Evolutionary conservation across 2,113 vertebrate genomes (phyloP), one percentile per base, ranked within the genome.

Genomic region (Scomber colias): DNA sequence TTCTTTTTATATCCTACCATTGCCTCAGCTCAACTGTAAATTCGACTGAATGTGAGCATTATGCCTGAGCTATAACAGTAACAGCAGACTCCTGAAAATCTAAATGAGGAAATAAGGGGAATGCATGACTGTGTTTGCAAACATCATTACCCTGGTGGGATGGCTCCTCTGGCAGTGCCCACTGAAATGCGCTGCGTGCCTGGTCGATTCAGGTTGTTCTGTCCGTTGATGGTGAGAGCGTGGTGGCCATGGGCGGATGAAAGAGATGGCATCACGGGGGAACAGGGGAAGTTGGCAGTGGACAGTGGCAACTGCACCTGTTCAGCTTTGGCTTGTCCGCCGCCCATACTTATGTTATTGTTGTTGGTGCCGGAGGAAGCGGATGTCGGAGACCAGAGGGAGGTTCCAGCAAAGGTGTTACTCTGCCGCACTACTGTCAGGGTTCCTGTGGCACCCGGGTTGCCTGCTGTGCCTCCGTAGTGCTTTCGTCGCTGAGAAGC

Each of bases 151-250:
- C 98, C 98, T 0, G 97, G 95, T 19, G 97, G 97, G 31, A 98
- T 95, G 6, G 96, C 56, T 75, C 97, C 95, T 75, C 97, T 95
- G 65, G 94, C 85, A 1, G 95, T 91, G 45, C 95, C 89, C 35
- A 95, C 88, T 6, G 95, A 87, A 51, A 95, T 93, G 11, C 96
- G 94, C 89, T 97, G 97, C 0, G 96, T 96, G 66, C 98, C 96
- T 0, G 97, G 98, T 24, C 96, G 94, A 94, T 98, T 98, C 91
- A 99, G 95, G 93, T 99, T 98, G 94, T 98, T 99, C 92, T 98
- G 97, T 5, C 97, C 97, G 0, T 97, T 95, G 89, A 97, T 93
- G 49, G 94, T 94, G 17, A 94, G 90, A 35, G 87, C 56, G 31
- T 93, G 90, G 87, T 93, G 92, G 53, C 89, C 82, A 62, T 94